A percentile compares a stretch with the other conserved stretches of the same genome.
These are phyloP conservation scores for Pterois miles DNA, from an alignment of 2,797 vertebrate genomes.

Conservation along the genomic window DNA sequence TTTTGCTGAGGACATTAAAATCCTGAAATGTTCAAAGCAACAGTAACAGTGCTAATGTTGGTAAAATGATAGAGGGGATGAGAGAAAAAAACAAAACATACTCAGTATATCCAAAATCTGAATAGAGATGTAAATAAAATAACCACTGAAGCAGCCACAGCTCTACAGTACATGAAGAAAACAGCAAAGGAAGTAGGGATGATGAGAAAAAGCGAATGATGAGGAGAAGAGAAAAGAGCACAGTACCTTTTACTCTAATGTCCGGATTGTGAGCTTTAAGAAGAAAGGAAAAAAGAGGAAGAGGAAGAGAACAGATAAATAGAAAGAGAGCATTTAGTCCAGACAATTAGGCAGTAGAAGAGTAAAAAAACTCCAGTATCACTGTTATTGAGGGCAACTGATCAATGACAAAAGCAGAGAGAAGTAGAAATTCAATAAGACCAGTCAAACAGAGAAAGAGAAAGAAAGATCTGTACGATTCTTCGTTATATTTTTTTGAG, in stretches of 20 bases:
- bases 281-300: slow-evolving; percentile 18
- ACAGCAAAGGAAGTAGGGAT: slow-evolving; percentile 45
- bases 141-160: slow-evolving; percentile 22
- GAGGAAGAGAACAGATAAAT: slow-evolving; percentile 77
- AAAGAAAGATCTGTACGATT: neutral
- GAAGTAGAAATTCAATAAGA: neutral
- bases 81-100: neutral
- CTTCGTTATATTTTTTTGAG: neutral
- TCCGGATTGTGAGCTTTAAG: slow-evolving; percentile 90
- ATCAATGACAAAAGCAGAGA: neutral
- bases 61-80: neutral
- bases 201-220: slow-evolving; percentile 36
- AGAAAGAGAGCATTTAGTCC: slow-evolving; percentile 55
- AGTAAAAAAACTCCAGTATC: neutral
- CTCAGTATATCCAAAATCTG: neutral
- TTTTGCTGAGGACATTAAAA: slow-evolving; percentile 1
- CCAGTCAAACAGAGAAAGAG: neutral
- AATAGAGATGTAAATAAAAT: neutral
- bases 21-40: slow-evolving; percentile 14
- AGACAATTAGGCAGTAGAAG: neutral
- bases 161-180: slow-evolving; percentile 24
- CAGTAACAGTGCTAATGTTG: neutral
- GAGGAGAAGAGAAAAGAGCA: slow-evolving; percentile 69
- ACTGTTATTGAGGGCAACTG: neutral
- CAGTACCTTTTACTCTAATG: slow-evolving; percentile 99